phyloP scores from a whole-genome alignment of 2,797 vertebrate genomes.

The Lophius americanus region DNA sequence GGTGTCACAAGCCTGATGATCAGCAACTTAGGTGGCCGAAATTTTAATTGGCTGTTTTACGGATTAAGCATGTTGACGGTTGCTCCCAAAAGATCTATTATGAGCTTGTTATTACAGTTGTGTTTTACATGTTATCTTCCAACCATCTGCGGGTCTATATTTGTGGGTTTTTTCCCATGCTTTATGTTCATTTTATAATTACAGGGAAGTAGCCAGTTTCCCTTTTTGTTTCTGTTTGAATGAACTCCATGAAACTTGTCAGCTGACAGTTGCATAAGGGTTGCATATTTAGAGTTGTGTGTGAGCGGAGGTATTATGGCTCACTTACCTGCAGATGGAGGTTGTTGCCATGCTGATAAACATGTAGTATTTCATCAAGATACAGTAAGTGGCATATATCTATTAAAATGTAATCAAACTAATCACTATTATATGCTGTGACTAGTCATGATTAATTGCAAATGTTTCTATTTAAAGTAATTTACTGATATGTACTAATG shows the following conservation, averaged over 20 bases:
- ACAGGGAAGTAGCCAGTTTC: not conserved
- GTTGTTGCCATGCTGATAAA: too few species aligned
- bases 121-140: slow-evolving; percentile 13
- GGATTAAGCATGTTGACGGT: not conserved
- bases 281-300: too few species aligned
- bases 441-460: too few species aligned
- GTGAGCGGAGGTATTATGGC: too few species aligned
- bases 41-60: not conserved
- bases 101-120: not conserved
- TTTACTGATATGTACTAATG: too few species aligned
- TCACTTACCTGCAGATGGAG: too few species aligned
- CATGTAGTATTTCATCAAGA: too few species aligned
- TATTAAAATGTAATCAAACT: too few species aligned
- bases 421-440: too few species aligned
- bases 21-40: not conserved
- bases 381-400: too few species aligned
- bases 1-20: not conserved
- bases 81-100: not conserved
- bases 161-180: not conserved
- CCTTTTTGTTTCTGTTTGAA: not conserved
- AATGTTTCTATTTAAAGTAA: too few species aligned
- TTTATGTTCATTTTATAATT: not conserved
- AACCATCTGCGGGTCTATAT: slow-evolving; percentile 3
- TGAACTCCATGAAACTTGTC: not conserved
- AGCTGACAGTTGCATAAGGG: too few species aligned